A percentile compares a stretch with the other conserved stretches of the same genome.
These are phyloP conservation scores for Periplaneta americana DNA, from an alignment of 1,140 invertebrate species.

Conservation along the genomic window DNA sequence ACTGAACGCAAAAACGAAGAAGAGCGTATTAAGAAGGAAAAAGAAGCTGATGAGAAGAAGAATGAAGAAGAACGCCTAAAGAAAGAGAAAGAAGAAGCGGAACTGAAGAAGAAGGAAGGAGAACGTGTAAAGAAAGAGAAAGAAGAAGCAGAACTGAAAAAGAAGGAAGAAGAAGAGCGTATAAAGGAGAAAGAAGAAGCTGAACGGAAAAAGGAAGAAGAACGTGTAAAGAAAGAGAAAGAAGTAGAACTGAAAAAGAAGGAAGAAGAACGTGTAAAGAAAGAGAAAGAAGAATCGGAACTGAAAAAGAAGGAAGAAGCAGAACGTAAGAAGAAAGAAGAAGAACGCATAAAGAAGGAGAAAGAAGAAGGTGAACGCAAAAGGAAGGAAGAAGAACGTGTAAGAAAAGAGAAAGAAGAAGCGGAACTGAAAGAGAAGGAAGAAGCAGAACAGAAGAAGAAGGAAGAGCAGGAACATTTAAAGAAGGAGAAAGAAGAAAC, in stretches of 20 bases:
- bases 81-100: not conserved
- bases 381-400: not conserved
- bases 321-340: not conserved
- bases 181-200: not conserved
- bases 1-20: not conserved
- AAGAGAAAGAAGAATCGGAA: too few relatives aligned
- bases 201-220: not conserved
- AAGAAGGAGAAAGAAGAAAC: not conserved
- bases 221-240: too few relatives aligned
- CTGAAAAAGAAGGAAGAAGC: not conserved
- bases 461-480: not conserved
- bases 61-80: not conserved
- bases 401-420: not conserved
- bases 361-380: not conserved
- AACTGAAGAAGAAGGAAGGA: too few relatives aligned
- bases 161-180: slow-evolving; percentile 4
- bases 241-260: not conserved
- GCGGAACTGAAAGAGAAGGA: not conserved
- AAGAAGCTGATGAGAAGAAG: too few relatives aligned
- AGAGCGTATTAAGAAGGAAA: not conserved
- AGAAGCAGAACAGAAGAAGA: not conserved
- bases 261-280: not conserved
- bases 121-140: not conserved
- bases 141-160: too few relatives aligned
- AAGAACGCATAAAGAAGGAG: not conserved